These are phyloP conservation scores for Zhuqinia jingwanae DNA, from an alignment of 2,888 invertebrate genomes.

Conservation along the genomic window DNA sequence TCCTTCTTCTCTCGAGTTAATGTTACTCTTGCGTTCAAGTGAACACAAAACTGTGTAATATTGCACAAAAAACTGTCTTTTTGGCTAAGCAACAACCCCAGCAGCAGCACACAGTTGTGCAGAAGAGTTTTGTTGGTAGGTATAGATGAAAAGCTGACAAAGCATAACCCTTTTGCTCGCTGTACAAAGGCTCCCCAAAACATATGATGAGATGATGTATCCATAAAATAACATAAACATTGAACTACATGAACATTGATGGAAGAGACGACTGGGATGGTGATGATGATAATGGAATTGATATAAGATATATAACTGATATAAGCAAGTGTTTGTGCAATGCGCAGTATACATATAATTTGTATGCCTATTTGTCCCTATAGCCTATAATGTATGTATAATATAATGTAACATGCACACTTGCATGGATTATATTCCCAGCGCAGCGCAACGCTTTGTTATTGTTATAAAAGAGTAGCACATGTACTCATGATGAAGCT, in stretches of 20 bases:
- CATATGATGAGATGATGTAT: conserved; percentile 62
- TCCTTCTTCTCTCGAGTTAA: neutral
- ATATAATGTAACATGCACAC: too few relatives aligned
- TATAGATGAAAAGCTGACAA: conserved; percentile 41
- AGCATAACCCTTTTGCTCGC: conserved; percentile 26
- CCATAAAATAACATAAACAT: conserved; percentile 53
- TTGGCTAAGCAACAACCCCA: conserved; percentile 57
- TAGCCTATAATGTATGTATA: too few relatives aligned
- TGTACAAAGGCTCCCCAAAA: conserved; percentile 42
- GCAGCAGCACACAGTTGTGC: conserved; percentile 9
- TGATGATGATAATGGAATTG: neutral
- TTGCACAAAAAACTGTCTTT: conserved; percentile 57
- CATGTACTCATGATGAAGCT: too few relatives aligned
- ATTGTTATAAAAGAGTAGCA: too few relatives aligned
- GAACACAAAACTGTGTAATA: conserved; percentile 48
- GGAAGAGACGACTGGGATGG: neutral
- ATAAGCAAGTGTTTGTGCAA: too few relatives aligned
- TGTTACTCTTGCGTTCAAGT: conserved; percentile 27
- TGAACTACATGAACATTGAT: conserved; percentile 50
- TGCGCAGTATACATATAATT: too few relatives aligned
- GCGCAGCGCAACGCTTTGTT: too few relatives aligned
- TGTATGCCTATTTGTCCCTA: too few relatives aligned
- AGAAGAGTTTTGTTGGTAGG: conserved; percentile 27
- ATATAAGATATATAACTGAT: neutral
- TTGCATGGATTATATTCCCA: too few relatives aligned